A percentile compares a stretch with the other conserved stretches of the same genome.
Evolutionary conservation across 1,140 invertebrate species (phyloP).

Genomic region (Megalopta genalis): DNA sequence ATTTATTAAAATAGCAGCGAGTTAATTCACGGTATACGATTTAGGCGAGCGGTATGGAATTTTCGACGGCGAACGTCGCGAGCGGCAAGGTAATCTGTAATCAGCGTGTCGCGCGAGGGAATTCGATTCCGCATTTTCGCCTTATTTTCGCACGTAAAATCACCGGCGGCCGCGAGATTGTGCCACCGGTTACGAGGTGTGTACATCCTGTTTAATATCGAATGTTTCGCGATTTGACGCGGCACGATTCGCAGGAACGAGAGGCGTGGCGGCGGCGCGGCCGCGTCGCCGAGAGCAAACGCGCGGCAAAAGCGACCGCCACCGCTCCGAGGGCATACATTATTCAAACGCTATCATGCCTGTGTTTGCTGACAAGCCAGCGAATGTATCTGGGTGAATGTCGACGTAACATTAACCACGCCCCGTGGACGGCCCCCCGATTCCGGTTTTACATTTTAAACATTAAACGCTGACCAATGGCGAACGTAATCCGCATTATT

Average conservation of each 20-base stretch:
- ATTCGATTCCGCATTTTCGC: too few relatives aligned
- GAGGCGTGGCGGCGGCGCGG: slow-evolving; percentile 56
- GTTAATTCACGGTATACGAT: too few relatives aligned
- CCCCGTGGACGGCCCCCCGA: slow-evolving; percentile 57
- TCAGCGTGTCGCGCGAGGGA: too few relatives aligned
- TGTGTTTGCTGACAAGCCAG: slow-evolving; percentile 68
- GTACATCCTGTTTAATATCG: too few relatives aligned
- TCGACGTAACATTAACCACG: slow-evolving; percentile 66
- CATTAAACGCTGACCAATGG: slow-evolving; percentile 65
- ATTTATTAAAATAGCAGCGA: too few relatives aligned
- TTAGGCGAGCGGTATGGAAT: too few relatives aligned
- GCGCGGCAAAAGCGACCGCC: slow-evolving; percentile 46
- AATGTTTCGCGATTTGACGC: slow-evolving; percentile 31
- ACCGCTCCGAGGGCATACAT: slow-evolving; percentile 61
- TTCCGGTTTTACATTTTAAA: slow-evolving; percentile 68
- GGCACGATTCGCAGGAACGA: slow-evolving; percentile 40
- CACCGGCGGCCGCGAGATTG: too few relatives aligned
- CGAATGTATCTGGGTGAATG: slow-evolving; percentile 69
- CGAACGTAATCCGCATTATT: slow-evolving; percentile 44
- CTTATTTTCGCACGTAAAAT: too few relatives aligned
- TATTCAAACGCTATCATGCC: slow-evolving; percentile 67
- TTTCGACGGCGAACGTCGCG: too few relatives aligned
- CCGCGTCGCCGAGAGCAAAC: slow-evolving; percentile 26
- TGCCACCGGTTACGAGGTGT: too few relatives aligned
- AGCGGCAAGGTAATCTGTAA: too few relatives aligned